phyloP scores from a whole-genome alignment of 2,797 vertebrate species.

The Macropodus opercularis region DNA sequence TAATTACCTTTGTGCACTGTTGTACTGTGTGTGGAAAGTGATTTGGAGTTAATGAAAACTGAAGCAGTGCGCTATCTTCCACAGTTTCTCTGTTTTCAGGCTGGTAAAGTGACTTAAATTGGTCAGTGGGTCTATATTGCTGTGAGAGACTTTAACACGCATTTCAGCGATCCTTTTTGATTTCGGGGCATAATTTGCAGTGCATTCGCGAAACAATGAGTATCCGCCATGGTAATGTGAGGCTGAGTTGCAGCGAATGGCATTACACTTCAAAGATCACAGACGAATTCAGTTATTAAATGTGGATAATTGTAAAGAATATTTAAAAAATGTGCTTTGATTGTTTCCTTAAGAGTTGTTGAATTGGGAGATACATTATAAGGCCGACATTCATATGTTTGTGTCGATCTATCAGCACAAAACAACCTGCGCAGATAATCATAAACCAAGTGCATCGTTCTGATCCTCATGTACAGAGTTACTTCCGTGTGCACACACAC shows the following conservation, averaged over 20 bases:
- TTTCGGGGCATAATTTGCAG: constrained; percentile 1
- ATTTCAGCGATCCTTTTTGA: constrained; percentile 1
- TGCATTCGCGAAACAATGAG: constrained; percentile 31
- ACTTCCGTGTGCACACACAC: constrained; percentile 38
- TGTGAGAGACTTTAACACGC: constrained; percentile 17
- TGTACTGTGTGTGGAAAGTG: constrained; percentile 68
- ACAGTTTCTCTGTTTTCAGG: constrained; percentile 73
- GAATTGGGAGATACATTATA: no score
- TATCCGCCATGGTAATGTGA: constrained; percentile 29
- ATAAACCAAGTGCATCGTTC: constrained; percentile 16
- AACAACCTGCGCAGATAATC: constrained; percentile 8
- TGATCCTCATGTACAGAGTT: constrained; percentile 31
- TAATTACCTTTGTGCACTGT: constrained; percentile 81
- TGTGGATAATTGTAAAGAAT: constrained; percentile 36
- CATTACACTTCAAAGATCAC: constrained; percentile 54
- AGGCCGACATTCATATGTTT: no score
- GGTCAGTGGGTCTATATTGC: constrained; percentile 35
- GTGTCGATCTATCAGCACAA: constrained; percentile 22
- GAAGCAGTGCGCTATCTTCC: constrained; percentile 71
- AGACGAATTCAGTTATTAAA: constrained; percentile 47
- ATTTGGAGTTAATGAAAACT: constrained; percentile 77
- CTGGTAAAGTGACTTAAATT: constrained; percentile 58
- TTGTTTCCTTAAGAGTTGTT: no score
- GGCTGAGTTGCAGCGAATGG: constrained; percentile 45
- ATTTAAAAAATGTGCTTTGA: constrained; percentile 17